Evolutionary conservation across 1,140 invertebrate species (phyloP).

Genomic region (Drosophila tropicalis): DNA sequence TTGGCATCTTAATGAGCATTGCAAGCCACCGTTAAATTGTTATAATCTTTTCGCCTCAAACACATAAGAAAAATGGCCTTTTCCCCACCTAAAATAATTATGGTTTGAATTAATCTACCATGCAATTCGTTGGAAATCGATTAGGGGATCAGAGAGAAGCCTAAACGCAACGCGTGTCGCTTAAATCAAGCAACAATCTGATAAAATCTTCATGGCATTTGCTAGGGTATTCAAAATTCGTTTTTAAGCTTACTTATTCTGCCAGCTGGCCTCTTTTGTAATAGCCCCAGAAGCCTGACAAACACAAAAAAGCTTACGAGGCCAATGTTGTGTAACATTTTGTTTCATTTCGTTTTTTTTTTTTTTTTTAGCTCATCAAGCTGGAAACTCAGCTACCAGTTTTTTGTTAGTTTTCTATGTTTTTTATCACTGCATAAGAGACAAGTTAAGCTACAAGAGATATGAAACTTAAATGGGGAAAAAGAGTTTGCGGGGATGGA

Average conservation of each 20-base stretch:
- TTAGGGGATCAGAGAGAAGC: not conserved
- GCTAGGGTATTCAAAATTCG: slow-evolving; percentile 37
- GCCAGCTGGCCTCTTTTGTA: not conserved
- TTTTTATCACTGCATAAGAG: slow-evolving; percentile 41
- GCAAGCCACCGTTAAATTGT: slow-evolving; percentile 53
- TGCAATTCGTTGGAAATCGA: slow-evolving; percentile 8
- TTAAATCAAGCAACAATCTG: not conserved
- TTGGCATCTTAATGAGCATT: slow-evolving; percentile 68
- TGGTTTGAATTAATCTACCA: slow-evolving; percentile 9
- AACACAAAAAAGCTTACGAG: slow-evolving; percentile 38
- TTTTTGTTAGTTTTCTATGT: not conserved
- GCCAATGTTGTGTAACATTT: slow-evolving; percentile 58
- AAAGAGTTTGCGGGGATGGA: no score
- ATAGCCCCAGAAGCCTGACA: slow-evolving; percentile 34
- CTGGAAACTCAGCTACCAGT: slow-evolving; percentile 55
- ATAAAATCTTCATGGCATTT: no score
- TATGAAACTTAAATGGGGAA: not conserved
- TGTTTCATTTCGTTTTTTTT: not conserved
- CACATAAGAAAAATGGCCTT: not conserved
- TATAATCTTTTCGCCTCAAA: slow-evolving; percentile 15
- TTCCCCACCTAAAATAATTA: not conserved
- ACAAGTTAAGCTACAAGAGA: slow-evolving; percentile 43
- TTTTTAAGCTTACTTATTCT: not conserved
- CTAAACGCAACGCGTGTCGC: not conserved
- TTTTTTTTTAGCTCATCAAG: slow-evolving; percentile 71